These are phyloP conservation scores for Ambastaia sidthimunki DNA, from an alignment of 2,797 vertebrate species.

Conservation along the genomic window DNA sequence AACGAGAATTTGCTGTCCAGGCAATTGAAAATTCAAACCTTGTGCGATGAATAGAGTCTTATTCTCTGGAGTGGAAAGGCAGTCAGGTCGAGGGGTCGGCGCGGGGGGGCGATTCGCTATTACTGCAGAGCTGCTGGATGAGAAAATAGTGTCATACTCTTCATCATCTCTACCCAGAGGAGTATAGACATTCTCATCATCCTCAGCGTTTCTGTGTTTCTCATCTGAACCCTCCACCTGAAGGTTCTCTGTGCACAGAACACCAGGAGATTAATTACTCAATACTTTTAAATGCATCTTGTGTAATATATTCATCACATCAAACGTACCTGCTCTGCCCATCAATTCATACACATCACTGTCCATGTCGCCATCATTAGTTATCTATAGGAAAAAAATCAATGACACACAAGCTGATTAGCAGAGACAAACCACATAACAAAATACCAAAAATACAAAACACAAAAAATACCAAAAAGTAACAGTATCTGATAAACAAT, in stretches of 20 bases:
- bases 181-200: slow-evolving; percentile 71
- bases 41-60: slow-evolving; percentile 79
- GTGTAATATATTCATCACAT: neutral
- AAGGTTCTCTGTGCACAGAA: slow-evolving; percentile 55
- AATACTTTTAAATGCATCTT: neutral
- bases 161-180: slow-evolving; percentile 65
- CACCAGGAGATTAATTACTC: neutral
- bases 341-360: slow-evolving; percentile 71
- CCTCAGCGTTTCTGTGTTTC: slow-evolving; percentile 54
- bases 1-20: neutral
- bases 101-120: slow-evolving; percentile 87
- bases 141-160: slow-evolving; percentile 68
- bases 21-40: slow-evolving; percentile 37
- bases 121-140: slow-evolving; percentile 56
- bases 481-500: too few relatives aligned
- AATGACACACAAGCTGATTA: neutral
- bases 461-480: too few relatives aligned
- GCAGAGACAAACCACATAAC: neutral
- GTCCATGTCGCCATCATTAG: slow-evolving; percentile 57
- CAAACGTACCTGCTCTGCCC: slow-evolving; percentile 71
- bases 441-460: too few relatives aligned
- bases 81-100: slow-evolving; percentile 80
- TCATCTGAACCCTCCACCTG: slow-evolving; percentile 36
- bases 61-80: slow-evolving; percentile 64
- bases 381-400: slow-evolving; percentile 66